Conservation (phyloP, 64 coral and sea anemone genomes). For the Astreopora myriophthalma region DNA sequence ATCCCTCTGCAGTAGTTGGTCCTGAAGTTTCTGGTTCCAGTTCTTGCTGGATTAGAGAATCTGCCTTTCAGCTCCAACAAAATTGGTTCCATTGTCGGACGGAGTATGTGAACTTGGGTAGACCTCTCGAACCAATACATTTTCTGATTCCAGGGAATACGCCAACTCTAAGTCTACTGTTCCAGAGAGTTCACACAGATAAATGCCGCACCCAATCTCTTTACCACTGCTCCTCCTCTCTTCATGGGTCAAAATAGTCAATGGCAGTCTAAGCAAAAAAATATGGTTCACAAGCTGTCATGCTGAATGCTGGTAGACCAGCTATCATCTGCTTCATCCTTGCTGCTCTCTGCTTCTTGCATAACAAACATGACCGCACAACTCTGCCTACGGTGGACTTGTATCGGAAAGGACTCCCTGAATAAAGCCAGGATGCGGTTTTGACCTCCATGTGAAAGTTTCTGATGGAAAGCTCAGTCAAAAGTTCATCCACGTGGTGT, state of each 20-base stretch:
- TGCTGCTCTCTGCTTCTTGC: conserved; percentile 45
- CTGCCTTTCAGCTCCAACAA: no score
- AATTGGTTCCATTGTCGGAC: no score
- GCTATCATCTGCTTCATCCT: conserved; percentile 43
- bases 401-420: conserved; percentile 15
- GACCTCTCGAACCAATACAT: conserved; percentile 22
- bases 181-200: conserved; percentile 45
- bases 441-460: conserved; percentile 7
- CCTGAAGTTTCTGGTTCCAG: no score
- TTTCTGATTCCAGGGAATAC: conserved; percentile 9
- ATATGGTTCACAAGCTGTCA: conserved; percentile 20
- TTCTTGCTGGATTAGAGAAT: no score
- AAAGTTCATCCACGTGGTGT: conserved; percentile 24
- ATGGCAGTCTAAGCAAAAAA: conserved; percentile 38
- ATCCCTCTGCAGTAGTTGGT: no score
- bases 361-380: conserved; percentile 38
- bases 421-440: conserved; percentile 14
- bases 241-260: conserved; percentile 37
- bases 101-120: no score
- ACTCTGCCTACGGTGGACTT: conserved; percentile 9
- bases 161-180: conserved; percentile 40
- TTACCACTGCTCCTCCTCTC: conserved; percentile 34
- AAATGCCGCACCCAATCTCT: conserved; percentile 36
- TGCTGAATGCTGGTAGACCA: not conserved
- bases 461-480: not conserved